Percentiles rank a stretch among this genome's conserved stretches.
phyloP scores from a whole-genome alignment of 2,113 vertebrate species.

The Triplophysa rosa region DNA sequence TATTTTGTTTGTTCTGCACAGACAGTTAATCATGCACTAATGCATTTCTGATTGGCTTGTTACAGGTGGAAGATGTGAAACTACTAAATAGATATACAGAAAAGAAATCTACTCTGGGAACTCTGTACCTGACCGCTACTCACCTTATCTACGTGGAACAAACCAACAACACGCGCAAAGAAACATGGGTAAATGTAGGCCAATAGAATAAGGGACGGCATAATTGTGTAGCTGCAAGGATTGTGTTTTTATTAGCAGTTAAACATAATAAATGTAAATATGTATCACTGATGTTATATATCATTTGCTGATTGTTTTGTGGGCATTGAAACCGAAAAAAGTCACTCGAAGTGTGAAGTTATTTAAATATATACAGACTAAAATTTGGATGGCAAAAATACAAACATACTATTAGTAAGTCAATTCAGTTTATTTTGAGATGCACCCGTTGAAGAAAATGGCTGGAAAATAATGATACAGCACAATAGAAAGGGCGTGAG shows the following conservation, averaged over 20 bases:
- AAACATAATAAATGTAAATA: neutral
- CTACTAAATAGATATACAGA: conserved; percentile 72
- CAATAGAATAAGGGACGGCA: neutral
- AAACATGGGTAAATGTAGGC: conserved; percentile 77
- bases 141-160: conserved; percentile 82
- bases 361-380: no score
- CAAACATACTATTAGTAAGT: no score
- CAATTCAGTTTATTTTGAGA: no score
- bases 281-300: no score
- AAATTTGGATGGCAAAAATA: no score
- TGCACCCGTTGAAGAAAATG: no score
- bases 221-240: neutral
- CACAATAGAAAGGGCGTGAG: no score
- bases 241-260: neutral
- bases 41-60: neutral
- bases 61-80: conserved; percentile 80
- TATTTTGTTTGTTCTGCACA: neutral
- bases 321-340: no score
- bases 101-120: conserved; percentile 74
- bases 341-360: no score
- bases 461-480: no score
- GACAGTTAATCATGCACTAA: neutral
- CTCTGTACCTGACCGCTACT: conserved; percentile 79
- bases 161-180: conserved; percentile 69
- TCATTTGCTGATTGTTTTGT: no score